These are phyloP conservation scores for Yponomeuta cagnagella DNA, from an alignment of 2,888 invertebrate species.

Conservation along the genomic window DNA sequence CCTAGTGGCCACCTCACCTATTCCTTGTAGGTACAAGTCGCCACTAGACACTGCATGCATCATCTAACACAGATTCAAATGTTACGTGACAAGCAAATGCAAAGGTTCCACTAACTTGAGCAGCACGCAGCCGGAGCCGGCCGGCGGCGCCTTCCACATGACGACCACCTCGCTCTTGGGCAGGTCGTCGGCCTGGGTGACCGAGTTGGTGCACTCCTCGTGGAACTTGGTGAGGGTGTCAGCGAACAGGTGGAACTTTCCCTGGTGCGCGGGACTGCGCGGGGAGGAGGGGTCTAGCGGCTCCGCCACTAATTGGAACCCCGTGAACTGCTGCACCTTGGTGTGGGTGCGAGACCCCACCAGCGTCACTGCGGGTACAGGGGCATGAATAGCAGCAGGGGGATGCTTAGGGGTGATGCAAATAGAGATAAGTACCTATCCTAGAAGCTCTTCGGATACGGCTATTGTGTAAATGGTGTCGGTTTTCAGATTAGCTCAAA, in stretches of 20 bases:
- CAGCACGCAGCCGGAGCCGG: constrained; percentile 90
- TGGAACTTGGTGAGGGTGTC: constrained; percentile 81
- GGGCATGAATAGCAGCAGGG: background rate
- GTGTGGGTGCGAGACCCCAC: constrained; percentile 80
- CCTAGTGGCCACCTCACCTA: too few species aligned
- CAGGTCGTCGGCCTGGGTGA: constrained; percentile 85
- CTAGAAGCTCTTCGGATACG: too few species aligned
- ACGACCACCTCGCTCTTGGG: constrained; percentile 90
- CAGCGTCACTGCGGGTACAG: constrained; percentile 72
- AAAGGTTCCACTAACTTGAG: constrained; percentile 78
- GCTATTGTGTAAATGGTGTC: too few species aligned
- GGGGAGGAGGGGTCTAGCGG: constrained; percentile 68
- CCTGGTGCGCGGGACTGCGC: constrained; percentile 46
- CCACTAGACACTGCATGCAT: background rate
- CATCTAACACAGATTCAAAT: background rate
- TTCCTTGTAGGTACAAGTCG: background rate
- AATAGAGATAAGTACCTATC: too few species aligned
- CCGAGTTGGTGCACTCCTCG: constrained; percentile 89
- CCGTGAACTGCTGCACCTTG: constrained; percentile 84
- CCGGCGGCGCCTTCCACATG: constrained; percentile 92
- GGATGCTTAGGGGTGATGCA: too few species aligned
- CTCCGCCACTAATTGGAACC: constrained; percentile 86
- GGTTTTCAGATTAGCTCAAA: too few species aligned
- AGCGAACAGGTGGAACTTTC: constrained; percentile 70
- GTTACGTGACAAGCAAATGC: background rate